Evolutionary conservation across 2,113 vertebrate genomes (phyloP), one percentile per base, ranked within the genome.

Genomic region (Ranitomeya imitator): DNA sequence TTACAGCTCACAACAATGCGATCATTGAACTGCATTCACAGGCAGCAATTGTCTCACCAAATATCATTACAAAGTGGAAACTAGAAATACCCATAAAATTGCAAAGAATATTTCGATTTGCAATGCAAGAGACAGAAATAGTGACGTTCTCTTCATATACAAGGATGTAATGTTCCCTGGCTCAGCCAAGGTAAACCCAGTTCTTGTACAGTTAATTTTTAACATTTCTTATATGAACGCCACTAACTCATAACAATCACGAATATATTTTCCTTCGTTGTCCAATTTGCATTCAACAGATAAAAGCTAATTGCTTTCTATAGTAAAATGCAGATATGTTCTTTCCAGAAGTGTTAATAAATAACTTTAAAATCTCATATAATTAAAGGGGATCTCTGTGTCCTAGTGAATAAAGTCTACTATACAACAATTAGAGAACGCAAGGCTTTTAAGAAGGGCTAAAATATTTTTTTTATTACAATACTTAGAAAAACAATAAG

Each of bases 31-130:
- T 85, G 87, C 79, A 93, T 57, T 88, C 89, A 90, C 91, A 93
- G 93, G 93, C 93, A 94, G 91, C 91, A 94, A 92, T 90, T 91
- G 89, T 89, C 91, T 51, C 90, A 83, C 88, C 93, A 93, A 93
- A 93, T 90, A 94, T 85, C 51, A 55, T 15, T 79, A 23, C 63
- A 78, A 57, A 71, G 23, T 54, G 57, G 76, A 45, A 45, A 45
- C 60, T 55, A 13, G 85, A 79, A 69, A 26, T 54, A 21, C 59
- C 61, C 57, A 69, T 31, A 18, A 19, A 26, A 61, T 52, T 51
- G 12, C 52, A 16, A 12, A 71, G 11, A 18, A 73, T 4, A 12
- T 74, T 57, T 51, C 26, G 3, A 59, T 81, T 60, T 54, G 4
- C 14, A 80, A 81, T 60, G 13, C 18, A 23, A 37, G 16, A 31